Evolutionary conservation across 1,140 invertebrate species (phyloP), one percentile per base, ranked within the genome.

Genomic region (Anastrepha obliqua): DNA sequence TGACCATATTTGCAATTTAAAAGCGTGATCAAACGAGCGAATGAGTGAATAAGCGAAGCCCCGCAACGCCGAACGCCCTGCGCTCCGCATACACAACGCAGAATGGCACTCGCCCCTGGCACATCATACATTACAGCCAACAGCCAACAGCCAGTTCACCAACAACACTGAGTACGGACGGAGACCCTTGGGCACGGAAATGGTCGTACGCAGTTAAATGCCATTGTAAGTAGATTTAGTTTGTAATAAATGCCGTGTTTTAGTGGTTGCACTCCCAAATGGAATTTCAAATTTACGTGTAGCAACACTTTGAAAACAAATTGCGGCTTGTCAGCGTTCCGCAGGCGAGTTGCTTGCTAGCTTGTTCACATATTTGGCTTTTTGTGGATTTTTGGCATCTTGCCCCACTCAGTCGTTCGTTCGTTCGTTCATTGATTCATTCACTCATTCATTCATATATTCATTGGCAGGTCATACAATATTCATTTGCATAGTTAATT

Each of bases 231-330:
- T 47, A 81, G 74, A 81, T 81, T 81, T 81, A 81, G 74, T 81
- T 81, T 81, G 74, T 81, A 81, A 81, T 81, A 81, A 81, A 81
- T 81, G 74, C 47, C 74, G 47, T 58, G 74, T 81, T 81, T 81
- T 81, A 81, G 74, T 81, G 74, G 74, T 81, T 81, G 74, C 74
- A 81, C 74, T 81, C 74, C 74, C 74, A 81, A 81, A 55, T 81
- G 74, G 74, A 81, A 81, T 81, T 81, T 81, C 74, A 81, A 81
- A 81, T 81, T 81, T 44, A 55, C 74, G 74, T 81, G 74, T 81
- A 55, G 17, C 74, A 81, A 81, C 74, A 81, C 74, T 81, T 81
- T 29, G 47, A 51, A 81, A 81, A 81, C 74, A 81, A 81, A 81
- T 81, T 81, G 74, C 17, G 74, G 47, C 74, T 81, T 81, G 74